Percentiles rank a stretch among this genome's conserved stretches.
phyloP scores from a whole-genome alignment of 2,113 vertebrate species.

The Platichthys stellatus region DNA sequence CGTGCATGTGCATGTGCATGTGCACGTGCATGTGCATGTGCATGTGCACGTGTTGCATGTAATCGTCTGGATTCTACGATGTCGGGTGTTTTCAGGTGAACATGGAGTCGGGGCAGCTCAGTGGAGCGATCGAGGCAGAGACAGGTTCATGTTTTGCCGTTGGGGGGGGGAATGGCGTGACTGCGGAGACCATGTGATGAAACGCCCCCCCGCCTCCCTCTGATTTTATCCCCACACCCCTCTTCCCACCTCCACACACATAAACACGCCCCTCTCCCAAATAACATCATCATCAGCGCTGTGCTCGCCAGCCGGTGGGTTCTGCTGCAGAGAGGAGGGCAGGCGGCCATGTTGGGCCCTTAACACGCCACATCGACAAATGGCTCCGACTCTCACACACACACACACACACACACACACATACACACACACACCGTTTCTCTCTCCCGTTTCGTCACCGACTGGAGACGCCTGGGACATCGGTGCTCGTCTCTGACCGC shows the following conservation, averaged over 20 bases:
- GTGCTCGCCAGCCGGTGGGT: slow-evolving; percentile 3
- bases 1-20: background rate
- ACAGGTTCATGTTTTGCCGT: slow-evolving; percentile 10
- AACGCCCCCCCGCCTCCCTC: background rate
- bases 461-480: background rate
- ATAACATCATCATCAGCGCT: slow-evolving; percentile 8
- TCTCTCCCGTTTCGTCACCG: background rate
- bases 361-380: background rate
- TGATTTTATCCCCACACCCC: background rate
- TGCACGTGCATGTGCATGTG: background rate
- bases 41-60: background rate
- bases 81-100: background rate
- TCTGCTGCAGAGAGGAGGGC: background rate
- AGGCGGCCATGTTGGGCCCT: slow-evolving; percentile 36
- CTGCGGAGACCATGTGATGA: slow-evolving; percentile 45
- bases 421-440: background rate
- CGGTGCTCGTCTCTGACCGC: slow-evolving; percentile 12
- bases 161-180: slow-evolving; percentile 29
- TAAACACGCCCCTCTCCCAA: background rate
- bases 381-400: background rate
- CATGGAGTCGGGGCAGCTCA: background rate
- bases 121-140: background rate
- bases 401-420: background rate
- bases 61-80: background rate
- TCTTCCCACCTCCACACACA: slow-evolving; percentile 1